Evolutionary conservation across 1,140 invertebrate genomes (phyloP).

Genomic region (Holcopasites calliopsidis): DNA sequence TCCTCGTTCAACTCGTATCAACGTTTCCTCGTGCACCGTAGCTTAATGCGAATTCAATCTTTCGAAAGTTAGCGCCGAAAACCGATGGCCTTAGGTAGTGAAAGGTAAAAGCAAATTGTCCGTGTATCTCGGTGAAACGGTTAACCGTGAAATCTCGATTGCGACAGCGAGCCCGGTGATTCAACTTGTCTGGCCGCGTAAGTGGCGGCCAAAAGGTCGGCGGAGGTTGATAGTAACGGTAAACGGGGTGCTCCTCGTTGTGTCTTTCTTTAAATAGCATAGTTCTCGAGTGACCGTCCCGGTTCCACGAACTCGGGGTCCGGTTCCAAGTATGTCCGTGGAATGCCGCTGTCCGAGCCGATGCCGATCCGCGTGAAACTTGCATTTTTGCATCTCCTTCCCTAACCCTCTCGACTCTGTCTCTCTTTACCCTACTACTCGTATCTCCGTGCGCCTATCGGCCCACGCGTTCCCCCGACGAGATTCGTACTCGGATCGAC

Average conservation of each 20-base stretch:
- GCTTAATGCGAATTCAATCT: no score
- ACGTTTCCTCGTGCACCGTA: no score
- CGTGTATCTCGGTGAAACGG: constrained; percentile 1
- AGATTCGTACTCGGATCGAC: constrained; percentile 30
- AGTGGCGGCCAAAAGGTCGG: constrained; percentile 54
- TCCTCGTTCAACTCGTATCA: not conserved
- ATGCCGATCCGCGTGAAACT: constrained; percentile 36
- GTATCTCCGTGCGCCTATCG: constrained; percentile 17
- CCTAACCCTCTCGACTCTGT: not conserved
- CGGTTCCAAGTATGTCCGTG: constrained; percentile 61
- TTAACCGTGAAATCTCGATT: not conserved
- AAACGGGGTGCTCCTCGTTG: constrained; percentile 41
- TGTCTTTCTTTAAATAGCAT: constrained; percentile 63
- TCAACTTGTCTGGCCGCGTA: not conserved
- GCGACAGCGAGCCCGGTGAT: not conserved
- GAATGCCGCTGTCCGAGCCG: constrained; percentile 33
- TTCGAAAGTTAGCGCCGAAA: no score
- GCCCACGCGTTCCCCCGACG: constrained; percentile 45
- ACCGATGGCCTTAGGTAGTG: no score
- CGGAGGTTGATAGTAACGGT: constrained; percentile 56
- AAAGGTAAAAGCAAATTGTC: no score
- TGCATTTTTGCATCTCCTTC: constrained; percentile 49
- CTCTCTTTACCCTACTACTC: not conserved
- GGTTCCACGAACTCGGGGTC: constrained; percentile 61
- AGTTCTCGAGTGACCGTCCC: constrained; percentile 61